A percentile compares a stretch with the other conserved stretches of the same genome.
Conservation (phyloP, 2,888 invertebrate genomes). For the Augiades crinisus region DNA sequence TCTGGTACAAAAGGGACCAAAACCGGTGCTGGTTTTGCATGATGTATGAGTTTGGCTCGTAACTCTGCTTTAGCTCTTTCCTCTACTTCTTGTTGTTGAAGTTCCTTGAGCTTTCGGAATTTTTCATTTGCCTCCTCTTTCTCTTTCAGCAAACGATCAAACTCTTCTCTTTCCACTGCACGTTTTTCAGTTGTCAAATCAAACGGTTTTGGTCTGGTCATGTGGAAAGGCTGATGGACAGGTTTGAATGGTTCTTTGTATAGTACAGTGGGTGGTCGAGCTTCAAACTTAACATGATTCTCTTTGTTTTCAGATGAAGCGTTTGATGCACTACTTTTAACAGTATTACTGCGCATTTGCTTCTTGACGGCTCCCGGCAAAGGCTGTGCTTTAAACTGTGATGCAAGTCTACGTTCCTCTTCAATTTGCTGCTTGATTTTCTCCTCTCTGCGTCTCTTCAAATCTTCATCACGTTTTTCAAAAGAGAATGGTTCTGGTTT, state of each 20-base stretch:
- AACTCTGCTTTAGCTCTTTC: constrained; percentile 73
- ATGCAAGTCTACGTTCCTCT: constrained; percentile 80
- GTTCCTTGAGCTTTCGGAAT: constrained; percentile 55
- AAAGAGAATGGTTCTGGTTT: constrained; percentile 85
- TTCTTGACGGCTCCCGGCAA: constrained; percentile 77
- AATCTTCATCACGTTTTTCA: constrained; percentile 82
- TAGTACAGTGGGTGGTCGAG: constrained; percentile 82
- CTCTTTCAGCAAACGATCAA: constrained; percentile 78
- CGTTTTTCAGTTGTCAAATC: constrained; percentile 84
- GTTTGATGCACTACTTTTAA: constrained; percentile 50
- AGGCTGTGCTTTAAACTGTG: constrained; percentile 87
- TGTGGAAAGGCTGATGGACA: constrained; percentile 64
- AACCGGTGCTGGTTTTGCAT: constrained; percentile 83
- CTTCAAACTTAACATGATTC: constrained; percentile 80
- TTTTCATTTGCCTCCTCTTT: constrained; percentile 77
- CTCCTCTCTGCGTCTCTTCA: constrained; percentile 81
- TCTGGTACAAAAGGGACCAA: constrained; percentile 73
- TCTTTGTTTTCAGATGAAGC: constrained; percentile 70
- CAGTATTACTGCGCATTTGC: constrained; percentile 52
- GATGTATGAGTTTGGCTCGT: constrained; percentile 81
- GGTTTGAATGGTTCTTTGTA: constrained; percentile 85
- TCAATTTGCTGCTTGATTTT: constrained; percentile 81
- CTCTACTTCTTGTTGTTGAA: constrained; percentile 63
- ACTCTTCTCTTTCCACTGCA: constrained; percentile 82
- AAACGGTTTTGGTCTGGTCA: constrained; percentile 75